phyloP scores from a whole-genome alignment of 2,888 invertebrate species.

The Andricus quercusramuli region DNA sequence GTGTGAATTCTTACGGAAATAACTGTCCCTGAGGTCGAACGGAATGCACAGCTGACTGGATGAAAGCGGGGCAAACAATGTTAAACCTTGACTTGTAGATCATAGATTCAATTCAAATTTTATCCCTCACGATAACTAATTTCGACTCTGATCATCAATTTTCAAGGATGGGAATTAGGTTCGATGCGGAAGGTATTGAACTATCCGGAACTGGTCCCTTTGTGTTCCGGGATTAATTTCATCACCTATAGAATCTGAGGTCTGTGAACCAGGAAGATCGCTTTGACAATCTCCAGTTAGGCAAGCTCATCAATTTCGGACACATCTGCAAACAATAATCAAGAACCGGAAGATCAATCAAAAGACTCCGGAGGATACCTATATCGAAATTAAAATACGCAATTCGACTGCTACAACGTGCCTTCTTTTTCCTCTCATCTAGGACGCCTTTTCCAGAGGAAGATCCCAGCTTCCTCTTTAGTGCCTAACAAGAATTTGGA shows the following conservation, averaged over 20 bases:
- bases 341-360: too few species aligned
- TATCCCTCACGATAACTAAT: too few species aligned
- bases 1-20: conserved; percentile 62
- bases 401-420: conserved; percentile 38
- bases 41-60: conserved; percentile 62
- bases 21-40: conserved; percentile 60
- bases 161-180: too few species aligned
- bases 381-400: background rate
- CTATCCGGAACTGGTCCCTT: background rate
- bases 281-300: background rate
- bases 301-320: background rate
- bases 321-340: too few species aligned
- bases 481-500: conserved; percentile 26
- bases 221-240: background rate
- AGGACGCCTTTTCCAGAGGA: conserved; percentile 28
- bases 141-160: too few species aligned
- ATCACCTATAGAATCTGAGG: background rate
- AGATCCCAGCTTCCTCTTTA: conserved; percentile 2
- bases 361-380: background rate
- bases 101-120: too few species aligned
- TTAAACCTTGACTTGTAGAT: background rate
- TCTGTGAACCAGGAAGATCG: background rate
- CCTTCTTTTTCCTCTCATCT: conserved; percentile 30
- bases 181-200: too few species aligned
- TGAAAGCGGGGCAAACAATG: conserved; percentile 19